A percentile compares a stretch with the other conserved stretches of the same genome.
Evolutionary conservation across 2,888 invertebrate genomes (phyloP).

Genomic region (Ceratothoa steindachneri): DNA sequence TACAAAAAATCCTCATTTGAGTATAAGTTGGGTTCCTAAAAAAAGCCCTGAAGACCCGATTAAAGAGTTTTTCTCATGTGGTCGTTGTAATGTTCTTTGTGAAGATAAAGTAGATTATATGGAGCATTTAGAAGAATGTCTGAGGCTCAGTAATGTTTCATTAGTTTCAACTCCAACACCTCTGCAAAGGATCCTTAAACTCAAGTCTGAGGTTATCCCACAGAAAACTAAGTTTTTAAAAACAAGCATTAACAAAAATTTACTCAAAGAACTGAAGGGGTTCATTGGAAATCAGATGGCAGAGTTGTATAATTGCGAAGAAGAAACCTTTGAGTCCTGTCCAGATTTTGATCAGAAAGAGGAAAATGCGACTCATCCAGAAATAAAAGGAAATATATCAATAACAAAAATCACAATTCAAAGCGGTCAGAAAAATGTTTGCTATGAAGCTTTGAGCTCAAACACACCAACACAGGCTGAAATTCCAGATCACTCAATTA

Average conservation of each 20-base stretch:
- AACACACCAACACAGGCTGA: neutral
- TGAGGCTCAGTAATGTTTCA: constrained; percentile 29
- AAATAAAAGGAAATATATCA: constrained; percentile 3
- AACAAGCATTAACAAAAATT: constrained; percentile 21
- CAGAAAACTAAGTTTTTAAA: constrained; percentile 14
- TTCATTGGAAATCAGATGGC: neutral
- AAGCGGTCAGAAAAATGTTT: too few species aligned
- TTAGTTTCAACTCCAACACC: constrained; percentile 18
- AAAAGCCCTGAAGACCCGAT: constrained; percentile 3
- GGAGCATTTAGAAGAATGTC: constrained; percentile 38
- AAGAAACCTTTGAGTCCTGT: neutral
- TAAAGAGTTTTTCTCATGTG: constrained; percentile 23
- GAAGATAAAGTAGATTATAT: constrained; percentile 41
- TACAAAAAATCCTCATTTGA: constrained; percentile 32
- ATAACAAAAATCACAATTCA: constrained; percentile 4
- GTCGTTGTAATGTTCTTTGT: constrained; percentile 37
- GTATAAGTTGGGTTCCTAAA: constrained; percentile 27
- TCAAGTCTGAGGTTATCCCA: constrained; percentile 21
- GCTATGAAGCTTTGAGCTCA: neutral
- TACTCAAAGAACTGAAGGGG: constrained; percentile 28
- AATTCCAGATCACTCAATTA: neutral
- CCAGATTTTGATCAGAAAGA: neutral
- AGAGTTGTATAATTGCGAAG: neutral
- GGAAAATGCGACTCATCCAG: neutral
- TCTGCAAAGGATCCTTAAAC: constrained; percentile 23